Conservation (phyloP, 2,888 invertebrate species). For the Cetonia aurata region DNA sequence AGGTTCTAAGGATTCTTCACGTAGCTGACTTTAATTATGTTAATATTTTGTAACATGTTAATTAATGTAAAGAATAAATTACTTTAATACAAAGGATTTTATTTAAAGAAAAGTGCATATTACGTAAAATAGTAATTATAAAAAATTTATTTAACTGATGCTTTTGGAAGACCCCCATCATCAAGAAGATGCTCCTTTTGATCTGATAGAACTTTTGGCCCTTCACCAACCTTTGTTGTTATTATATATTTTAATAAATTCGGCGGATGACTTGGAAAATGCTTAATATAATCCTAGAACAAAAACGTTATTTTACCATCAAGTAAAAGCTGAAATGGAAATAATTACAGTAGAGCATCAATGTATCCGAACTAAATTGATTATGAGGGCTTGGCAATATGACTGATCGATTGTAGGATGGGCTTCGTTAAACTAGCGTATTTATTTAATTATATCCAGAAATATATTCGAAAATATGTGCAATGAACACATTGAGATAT, state of each 20-base stretch:
- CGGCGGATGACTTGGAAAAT: neutral
- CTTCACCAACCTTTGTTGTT: conserved; percentile 85
- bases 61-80: conserved; percentile 19
- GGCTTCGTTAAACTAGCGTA: too few species aligned
- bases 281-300: conserved; percentile 44
- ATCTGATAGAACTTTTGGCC: conserved; percentile 73
- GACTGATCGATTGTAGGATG: too few species aligned
- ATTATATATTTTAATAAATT: conserved; percentile 82
- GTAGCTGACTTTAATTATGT: conserved; percentile 3
- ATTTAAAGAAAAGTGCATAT: neutral
- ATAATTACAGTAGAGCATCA: too few species aligned
- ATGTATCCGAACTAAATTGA: too few species aligned
- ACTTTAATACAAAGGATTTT: conserved; percentile 7
- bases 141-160: conserved; percentile 19
- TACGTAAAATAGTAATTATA: neutral
- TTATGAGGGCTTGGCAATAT: too few species aligned
- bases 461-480: too few species aligned
- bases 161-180: conserved; percentile 67
- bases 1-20: neutral
- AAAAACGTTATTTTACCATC: conserved; percentile 1
- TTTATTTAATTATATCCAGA: too few species aligned
- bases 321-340: too few species aligned
- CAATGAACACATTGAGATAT: too few species aligned
- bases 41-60: conserved; percentile 10
- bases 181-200: conserved; percentile 68